Percentiles rank a stretch among this genome's conserved stretches.
Evolutionary conservation across 1,140 invertebrate species (phyloP).

Genomic region (Diachasma alloeum): DNA sequence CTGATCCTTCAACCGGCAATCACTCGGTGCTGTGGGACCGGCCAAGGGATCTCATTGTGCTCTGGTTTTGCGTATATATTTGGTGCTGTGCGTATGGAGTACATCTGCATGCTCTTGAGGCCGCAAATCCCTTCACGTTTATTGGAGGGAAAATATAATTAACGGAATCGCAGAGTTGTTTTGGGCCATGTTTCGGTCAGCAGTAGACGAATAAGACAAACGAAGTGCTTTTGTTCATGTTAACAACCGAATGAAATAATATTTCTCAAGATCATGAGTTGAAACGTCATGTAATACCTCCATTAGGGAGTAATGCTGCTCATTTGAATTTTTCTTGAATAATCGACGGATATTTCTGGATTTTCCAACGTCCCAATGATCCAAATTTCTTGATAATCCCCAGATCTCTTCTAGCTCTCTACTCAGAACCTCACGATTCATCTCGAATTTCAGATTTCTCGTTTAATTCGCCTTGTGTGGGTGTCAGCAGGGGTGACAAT

Average conservation of each 20-base stretch:
- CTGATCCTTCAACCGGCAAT: slow-evolving; percentile 62
- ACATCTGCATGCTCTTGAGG: slow-evolving; percentile 20
- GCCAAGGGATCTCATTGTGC: slow-evolving; percentile 41
- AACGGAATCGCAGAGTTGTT: too few relatives aligned
- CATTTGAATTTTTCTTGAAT: too few relatives aligned
- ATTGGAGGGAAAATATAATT: background rate
- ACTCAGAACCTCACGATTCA: background rate
- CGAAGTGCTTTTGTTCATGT: too few relatives aligned
- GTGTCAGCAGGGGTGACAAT: slow-evolving; percentile 17
- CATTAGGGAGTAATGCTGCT: too few relatives aligned
- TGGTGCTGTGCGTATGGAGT: background rate
- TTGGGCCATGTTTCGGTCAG: too few relatives aligned
- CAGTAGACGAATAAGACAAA: too few relatives aligned
- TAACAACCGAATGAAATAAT: too few relatives aligned
- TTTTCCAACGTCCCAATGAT: background rate
- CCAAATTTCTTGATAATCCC: background rate
- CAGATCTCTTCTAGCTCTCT: background rate
- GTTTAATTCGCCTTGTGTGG: slow-evolving; percentile 15
- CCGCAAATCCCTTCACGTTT: background rate
- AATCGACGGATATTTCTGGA: background rate
- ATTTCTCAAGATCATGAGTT: too few relatives aligned
- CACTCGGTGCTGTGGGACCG: slow-evolving; percentile 59
- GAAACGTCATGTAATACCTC: too few relatives aligned
- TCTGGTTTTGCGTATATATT: slow-evolving; percentile 12
- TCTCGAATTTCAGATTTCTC: slow-evolving; percentile 22